These are phyloP conservation scores for Cistogaster globosa DNA, from an alignment of 2,888 invertebrate species.

Conservation along the genomic window DNA sequence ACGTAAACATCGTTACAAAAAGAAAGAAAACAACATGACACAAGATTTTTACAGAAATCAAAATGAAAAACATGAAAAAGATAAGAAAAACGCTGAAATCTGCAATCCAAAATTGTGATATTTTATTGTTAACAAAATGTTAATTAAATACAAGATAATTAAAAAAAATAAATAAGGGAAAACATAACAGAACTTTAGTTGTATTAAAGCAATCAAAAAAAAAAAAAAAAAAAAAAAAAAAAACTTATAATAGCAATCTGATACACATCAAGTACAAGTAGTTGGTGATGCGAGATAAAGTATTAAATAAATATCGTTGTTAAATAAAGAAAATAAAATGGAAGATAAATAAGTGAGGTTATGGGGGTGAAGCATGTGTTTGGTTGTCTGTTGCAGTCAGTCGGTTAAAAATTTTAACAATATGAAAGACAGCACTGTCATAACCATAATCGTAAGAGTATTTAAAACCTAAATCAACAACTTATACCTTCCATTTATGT, in stretches of 20 bases:
- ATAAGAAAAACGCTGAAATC: constrained; percentile 36
- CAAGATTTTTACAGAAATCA: constrained; percentile 19
- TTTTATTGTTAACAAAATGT: constrained; percentile 34
- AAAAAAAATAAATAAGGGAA: neutral
- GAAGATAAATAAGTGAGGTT: constrained; percentile 25
- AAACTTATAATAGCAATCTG: constrained; percentile 27
- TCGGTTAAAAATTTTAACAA: no score
- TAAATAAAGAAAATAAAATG: constrained; percentile 13
- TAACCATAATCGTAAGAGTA: neutral
- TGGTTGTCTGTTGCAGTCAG: no score
- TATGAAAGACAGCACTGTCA: neutral
- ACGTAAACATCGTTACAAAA: neutral
- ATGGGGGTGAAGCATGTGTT: neutral
- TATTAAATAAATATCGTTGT: constrained; percentile 56
- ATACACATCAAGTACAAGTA: constrained; percentile 34
- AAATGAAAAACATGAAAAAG: constrained; percentile 42
- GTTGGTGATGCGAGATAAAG: constrained; percentile 47
- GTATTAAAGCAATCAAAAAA: constrained; percentile 56
- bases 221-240: no score
- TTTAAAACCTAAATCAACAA: constrained; percentile 42
- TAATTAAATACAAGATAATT: constrained; percentile 26
- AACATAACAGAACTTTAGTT: neutral
- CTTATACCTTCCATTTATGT: constrained; percentile 1
- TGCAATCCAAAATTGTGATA: constrained; percentile 17
- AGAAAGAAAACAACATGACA: neutral